A percentile compares a stretch with the other conserved stretches of the same genome.
Evolutionary conservation across 1,140 invertebrate species (phyloP).

Genomic region (Charaxes varanes): DNA sequence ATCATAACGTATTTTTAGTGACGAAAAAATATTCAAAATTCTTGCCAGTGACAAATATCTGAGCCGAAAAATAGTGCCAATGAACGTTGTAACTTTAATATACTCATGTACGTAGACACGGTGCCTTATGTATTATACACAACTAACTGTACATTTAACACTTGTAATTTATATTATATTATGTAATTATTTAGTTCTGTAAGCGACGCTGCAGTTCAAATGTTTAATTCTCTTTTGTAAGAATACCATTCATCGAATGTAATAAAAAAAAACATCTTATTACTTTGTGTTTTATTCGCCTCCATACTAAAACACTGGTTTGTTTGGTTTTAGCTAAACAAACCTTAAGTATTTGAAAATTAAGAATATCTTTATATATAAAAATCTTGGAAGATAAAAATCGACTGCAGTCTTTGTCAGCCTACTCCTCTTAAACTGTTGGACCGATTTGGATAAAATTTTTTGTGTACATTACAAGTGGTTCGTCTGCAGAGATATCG

Average conservation of each 20-base stretch:
- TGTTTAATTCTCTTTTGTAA: constrained; percentile 31
- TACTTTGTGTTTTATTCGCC: constrained; percentile 4
- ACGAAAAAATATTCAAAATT: constrained; percentile 9
- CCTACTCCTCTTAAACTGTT: no score
- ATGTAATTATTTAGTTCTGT: constrained; percentile 11
- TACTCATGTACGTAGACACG: constrained; percentile 38
- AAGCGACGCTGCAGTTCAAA: constrained; percentile 32
- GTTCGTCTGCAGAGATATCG: no score
- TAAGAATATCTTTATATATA: no score
- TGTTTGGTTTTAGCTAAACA: no score
- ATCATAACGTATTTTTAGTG: background rate
- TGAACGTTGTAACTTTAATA: constrained; percentile 31
- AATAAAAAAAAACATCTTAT: constrained; percentile 26
- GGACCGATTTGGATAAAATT: no score
- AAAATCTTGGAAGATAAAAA: no score
- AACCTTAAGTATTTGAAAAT: no score
- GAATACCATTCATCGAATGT: constrained; percentile 26
- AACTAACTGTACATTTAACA: constrained; percentile 50
- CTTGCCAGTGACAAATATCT: constrained; percentile 14
- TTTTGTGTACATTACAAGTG: no score
- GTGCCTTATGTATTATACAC: constrained; percentile 58
- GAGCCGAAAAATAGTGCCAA: constrained; percentile 25
- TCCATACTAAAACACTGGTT: no score
- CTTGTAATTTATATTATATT: constrained; percentile 57
- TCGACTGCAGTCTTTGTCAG: no score